These are phyloP conservation scores for Muscicapa striata DNA, from an alignment of 2,797 vertebrate species.

Conservation along the genomic window DNA sequence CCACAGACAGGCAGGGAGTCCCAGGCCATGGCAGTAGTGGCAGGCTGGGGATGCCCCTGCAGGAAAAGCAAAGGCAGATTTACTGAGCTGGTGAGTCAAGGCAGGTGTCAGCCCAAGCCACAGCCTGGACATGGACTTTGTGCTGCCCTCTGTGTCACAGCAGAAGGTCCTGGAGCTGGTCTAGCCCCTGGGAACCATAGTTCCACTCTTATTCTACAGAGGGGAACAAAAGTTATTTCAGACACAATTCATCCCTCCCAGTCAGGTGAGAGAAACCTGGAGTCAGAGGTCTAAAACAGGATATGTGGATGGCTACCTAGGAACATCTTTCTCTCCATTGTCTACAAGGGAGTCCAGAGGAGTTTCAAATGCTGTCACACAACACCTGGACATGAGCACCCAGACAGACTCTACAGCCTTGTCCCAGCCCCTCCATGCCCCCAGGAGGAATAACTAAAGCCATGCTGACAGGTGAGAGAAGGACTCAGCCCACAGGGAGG, in stretches of 20 bases:
- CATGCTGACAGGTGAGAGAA: rapidly evolving
- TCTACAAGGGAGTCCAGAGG: background rate
- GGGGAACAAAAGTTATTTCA: background rate
- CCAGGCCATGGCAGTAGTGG: background rate
- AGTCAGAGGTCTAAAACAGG: background rate
- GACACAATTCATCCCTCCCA: rapidly evolving
- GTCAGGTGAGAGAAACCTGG: background rate
- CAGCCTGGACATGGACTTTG: rapidly evolving
- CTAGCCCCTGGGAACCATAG: too few species aligned
- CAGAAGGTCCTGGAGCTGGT: background rate
- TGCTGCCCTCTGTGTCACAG: background rate
- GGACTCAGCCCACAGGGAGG: background rate
- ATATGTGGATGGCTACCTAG: background rate
- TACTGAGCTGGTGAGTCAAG: background rate
- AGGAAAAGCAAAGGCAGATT: background rate
- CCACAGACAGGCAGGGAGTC: background rate
- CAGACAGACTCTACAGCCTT: background rate
- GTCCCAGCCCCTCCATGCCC: background rate
- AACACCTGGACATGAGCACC: background rate
- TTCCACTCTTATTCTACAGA: background rate
- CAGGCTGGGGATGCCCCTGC: background rate
- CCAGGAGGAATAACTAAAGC: background rate
- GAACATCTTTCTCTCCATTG: background rate
- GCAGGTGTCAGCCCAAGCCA: background rate
- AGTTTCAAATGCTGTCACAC: background rate